phyloP scores from a whole-genome alignment of 2,797 vertebrate species.

The Anableps anableps region DNA sequence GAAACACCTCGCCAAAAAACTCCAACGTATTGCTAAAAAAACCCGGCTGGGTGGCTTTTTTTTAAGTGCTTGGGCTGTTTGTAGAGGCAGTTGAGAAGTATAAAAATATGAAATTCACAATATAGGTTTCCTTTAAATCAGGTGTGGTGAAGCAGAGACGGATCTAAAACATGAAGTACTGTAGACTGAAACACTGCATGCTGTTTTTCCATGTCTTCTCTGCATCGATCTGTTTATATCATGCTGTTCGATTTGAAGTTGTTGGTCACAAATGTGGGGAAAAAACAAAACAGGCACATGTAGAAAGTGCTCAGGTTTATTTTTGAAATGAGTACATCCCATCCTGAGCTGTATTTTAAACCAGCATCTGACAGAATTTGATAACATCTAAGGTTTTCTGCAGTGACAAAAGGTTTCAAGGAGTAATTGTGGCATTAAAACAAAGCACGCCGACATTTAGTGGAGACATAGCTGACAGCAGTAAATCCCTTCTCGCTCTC shows the following conservation, averaged over 20 bases:
- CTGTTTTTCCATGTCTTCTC: background rate
- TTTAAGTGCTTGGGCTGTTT: too few relatives aligned
- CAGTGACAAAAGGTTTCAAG: slow-evolving; percentile 17
- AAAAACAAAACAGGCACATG: background rate
- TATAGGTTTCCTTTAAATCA: too few relatives aligned
- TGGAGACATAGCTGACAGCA: background rate
- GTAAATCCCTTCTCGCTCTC: background rate
- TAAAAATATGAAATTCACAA: too few relatives aligned
- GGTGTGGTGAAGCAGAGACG: too few relatives aligned
- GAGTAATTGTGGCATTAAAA: background rate
- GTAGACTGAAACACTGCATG: background rate
- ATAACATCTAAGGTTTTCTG: slow-evolving; percentile 12
- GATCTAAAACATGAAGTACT: too few relatives aligned
- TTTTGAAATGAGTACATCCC: slow-evolving; percentile 9
- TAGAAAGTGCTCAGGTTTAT: slow-evolving; percentile 41
- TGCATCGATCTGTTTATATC: background rate
- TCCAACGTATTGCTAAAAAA: too few relatives aligned
- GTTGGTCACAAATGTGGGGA: background rate
- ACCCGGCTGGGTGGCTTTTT: too few relatives aligned
- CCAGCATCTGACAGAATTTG: slow-evolving; percentile 18
- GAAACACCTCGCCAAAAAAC: too few relatives aligned
- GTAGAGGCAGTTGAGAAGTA: too few relatives aligned
- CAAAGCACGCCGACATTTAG: background rate
- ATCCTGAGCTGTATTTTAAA: background rate
- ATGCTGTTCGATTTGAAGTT: background rate